phyloP scores from a whole-genome alignment of 2,113 vertebrate species.

The Xiphophorus maculatus region DNA sequence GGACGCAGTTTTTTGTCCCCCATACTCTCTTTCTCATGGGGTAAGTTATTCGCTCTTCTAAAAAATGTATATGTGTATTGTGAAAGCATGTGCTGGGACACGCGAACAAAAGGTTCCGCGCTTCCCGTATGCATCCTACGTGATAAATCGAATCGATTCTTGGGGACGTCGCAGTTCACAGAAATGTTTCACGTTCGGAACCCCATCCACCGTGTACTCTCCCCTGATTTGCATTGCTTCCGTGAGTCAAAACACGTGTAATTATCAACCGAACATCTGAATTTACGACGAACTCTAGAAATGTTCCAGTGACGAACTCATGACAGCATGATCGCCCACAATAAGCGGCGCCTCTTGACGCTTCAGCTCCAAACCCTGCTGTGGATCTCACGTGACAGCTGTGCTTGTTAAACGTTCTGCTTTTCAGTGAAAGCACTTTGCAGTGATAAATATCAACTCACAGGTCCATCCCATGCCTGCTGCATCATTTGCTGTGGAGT shows the following conservation, averaged over 20 bases:
- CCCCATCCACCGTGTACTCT: too few species aligned
- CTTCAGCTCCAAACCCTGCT: background rate
- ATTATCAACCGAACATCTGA: background rate
- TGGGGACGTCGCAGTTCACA: too few species aligned
- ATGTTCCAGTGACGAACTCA: background rate
- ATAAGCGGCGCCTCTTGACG: background rate
- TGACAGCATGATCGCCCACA: background rate
- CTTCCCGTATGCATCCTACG: background rate
- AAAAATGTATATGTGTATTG: background rate
- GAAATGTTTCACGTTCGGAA: too few species aligned
- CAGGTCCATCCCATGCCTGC: constrained; percentile 10
- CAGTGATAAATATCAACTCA: constrained; percentile 70
- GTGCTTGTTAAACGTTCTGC: constrained; percentile 18
- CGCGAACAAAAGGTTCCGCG: constrained; percentile 38
- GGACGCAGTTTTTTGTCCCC: constrained; percentile 27
- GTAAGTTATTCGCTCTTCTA: constrained; percentile 62
- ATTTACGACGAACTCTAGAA: background rate
- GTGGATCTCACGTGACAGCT: constrained; percentile 18
- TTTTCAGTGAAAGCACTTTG: constrained; percentile 53
- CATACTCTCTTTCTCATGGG: constrained; percentile 74
- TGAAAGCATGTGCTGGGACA: constrained; percentile 18
- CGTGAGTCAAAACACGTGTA: background rate
- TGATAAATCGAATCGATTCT: too few species aligned
- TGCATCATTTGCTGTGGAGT: constrained; percentile 48
- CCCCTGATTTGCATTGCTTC: background rate